These are phyloP conservation scores for Oreocharis arfaki DNA, from an alignment of 2,113 vertebrate genomes.

Conservation along the genomic window DNA sequence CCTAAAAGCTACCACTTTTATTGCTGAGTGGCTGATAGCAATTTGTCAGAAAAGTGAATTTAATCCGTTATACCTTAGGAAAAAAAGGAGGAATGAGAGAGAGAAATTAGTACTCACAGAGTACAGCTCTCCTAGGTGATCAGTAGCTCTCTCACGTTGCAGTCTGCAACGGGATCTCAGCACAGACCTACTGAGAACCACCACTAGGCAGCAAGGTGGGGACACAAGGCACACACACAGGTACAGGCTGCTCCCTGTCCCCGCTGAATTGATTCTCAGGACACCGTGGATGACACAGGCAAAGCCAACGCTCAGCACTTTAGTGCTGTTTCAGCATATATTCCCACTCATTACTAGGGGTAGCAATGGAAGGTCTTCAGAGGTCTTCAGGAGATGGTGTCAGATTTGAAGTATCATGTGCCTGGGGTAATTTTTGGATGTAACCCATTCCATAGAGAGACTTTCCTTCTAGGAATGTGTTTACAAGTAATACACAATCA, in stretches of 20 bases:
- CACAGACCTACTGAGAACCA: background rate
- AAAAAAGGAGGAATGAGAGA: background rate
- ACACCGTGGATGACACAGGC: background rate
- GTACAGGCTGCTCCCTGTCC: background rate
- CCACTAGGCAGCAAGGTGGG: background rate
- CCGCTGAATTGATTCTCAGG: background rate
- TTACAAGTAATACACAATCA: background rate
- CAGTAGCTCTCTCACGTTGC: background rate
- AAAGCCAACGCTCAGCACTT: background rate
- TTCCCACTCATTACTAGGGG: background rate
- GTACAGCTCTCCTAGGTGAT: background rate
- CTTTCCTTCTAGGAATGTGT: background rate
- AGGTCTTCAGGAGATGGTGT: background rate
- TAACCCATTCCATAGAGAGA: background rate
- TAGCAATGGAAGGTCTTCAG: background rate
- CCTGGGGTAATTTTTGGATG: background rate
- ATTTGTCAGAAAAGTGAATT: background rate
- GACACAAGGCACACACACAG: accelerated
- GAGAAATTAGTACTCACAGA: background rate
- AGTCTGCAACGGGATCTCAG: background rate
- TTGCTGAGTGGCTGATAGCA: background rate
- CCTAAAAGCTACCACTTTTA: background rate
- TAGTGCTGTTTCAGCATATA: background rate
- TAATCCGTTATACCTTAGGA: background rate
- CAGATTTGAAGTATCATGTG: accelerated